These are phyloP conservation scores for Oreonectes daqikongensis DNA, from an alignment of 2,797 vertebrate genomes.

Conservation along the genomic window DNA sequence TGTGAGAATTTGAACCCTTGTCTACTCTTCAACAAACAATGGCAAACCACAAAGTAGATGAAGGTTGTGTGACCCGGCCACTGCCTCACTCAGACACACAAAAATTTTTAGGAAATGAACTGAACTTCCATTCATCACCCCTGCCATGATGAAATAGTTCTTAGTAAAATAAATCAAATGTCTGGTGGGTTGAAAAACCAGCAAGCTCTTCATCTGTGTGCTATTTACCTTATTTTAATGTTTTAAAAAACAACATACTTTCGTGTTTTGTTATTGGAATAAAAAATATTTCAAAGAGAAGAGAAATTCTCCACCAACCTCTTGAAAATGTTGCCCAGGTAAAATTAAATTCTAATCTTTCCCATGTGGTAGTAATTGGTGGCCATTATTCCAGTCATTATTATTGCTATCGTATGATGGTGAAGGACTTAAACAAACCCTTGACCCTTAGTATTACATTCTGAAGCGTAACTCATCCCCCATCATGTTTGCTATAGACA, in stretches of 20 bases:
- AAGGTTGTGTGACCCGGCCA: neutral
- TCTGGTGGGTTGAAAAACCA: too few species aligned
- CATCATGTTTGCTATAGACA: neutral
- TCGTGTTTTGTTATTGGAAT: neutral
- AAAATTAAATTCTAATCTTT: neutral
- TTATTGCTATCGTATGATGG: neutral
- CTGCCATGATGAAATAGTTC: too few species aligned
- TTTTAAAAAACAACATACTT: neutral
- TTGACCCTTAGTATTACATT: neutral
- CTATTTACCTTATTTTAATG: too few species aligned
- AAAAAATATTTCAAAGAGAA: neutral
- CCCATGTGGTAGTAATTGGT: neutral
- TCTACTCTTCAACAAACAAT: neutral
- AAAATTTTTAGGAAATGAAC: neutral
- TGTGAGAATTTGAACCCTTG: conserved; percentile 32
- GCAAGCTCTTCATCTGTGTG: too few species aligned
- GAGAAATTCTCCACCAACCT: neutral
- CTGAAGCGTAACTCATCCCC: neutral
- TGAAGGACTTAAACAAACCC: neutral
- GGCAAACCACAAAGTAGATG: conserved; percentile 29
- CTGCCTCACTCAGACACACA: conserved; percentile 10
- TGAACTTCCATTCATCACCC: conserved; percentile 3
- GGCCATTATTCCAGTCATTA: neutral
- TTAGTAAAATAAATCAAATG: too few species aligned
- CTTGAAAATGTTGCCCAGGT: neutral